A percentile compares a stretch with the other conserved stretches of the same genome.
These are phyloP conservation scores for Rhynchomys soricoides DNA, from an alignment of 2,113 vertebrate genomes.

Conservation along the genomic window DNA sequence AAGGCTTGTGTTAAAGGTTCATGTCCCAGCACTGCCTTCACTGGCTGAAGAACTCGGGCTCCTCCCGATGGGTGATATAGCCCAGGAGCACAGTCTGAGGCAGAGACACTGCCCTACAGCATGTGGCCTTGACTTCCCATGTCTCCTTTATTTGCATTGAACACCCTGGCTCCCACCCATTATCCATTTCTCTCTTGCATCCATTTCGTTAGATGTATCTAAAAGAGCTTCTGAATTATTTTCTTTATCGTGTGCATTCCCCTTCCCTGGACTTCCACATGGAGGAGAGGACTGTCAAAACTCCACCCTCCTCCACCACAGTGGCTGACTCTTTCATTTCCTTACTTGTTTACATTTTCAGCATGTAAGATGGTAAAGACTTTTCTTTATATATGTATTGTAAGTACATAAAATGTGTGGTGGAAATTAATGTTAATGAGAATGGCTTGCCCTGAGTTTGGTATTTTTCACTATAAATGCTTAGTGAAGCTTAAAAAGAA, in stretches of 20 bases:
- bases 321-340: conserved; percentile 16
- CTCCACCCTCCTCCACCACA: background rate
- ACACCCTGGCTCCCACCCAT: background rate
- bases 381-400: background rate
- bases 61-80: background rate
- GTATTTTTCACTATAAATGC: background rate
- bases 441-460: background rate
- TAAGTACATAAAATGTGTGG: background rate
- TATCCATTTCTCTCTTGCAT: background rate
- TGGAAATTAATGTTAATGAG: background rate
- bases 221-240: background rate
- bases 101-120: background rate
- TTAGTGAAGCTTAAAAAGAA: background rate
- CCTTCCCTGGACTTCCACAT: accelerated
- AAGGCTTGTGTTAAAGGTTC: background rate
- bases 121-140: background rate
- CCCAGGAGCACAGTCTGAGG: background rate
- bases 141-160: background rate
- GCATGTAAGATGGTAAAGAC: background rate
- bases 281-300: background rate
- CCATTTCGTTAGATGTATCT: background rate
- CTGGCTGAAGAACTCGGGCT: background rate
- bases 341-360: conserved; percentile 26
- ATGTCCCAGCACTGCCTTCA: background rate
- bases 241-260: background rate